A percentile compares a stretch with the other conserved stretches of the same genome.
Conservation (phyloP, 30 jellyfish, hydroid and myxozoan genomes). For the Rhopilema esculentum region DNA sequence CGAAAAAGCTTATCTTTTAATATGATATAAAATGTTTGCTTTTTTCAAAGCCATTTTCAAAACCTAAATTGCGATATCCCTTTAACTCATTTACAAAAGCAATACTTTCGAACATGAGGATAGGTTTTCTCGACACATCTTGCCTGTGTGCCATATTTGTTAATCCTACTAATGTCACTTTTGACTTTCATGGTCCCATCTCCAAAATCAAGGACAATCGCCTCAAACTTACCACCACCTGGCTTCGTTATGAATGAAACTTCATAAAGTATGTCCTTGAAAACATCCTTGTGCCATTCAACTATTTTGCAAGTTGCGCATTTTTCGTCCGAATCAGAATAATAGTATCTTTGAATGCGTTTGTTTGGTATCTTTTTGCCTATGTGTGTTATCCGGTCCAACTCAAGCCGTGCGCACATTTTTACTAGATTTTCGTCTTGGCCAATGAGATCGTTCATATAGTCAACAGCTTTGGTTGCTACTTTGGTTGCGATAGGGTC, state of each 20-base stretch:
- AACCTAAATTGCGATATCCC: background rate
- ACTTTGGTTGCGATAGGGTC: conserved; percentile 4
- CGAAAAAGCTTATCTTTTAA: too few relatives aligned
- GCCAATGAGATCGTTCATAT: conserved; percentile 14
- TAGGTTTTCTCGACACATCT: conserved; percentile 53
- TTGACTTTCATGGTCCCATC: conserved; percentile 15
- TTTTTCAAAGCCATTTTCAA: background rate
- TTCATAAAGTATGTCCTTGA: conserved; percentile 19
- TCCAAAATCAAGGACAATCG: conserved; percentile 8
- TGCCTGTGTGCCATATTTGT: conserved; percentile 81
- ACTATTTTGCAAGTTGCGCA: conserved; percentile 45
- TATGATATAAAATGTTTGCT: too few relatives aligned
- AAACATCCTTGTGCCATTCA: background rate
- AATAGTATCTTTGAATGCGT: conserved; percentile 9
- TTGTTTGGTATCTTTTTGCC: conserved; percentile 28
- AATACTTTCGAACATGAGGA: conserved; percentile 76
- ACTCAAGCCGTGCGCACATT: conserved; percentile 16
- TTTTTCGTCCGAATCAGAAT: conserved; percentile 5
- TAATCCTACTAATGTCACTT: conserved; percentile 67
- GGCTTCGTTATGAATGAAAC: conserved; percentile 43
- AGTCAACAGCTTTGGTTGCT: conserved; percentile 41
- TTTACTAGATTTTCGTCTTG: background rate
- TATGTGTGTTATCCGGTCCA: conserved; percentile 12
- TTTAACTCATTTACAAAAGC: conserved; percentile 58
- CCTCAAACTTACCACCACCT: conserved; percentile 73